Evolutionary conservation across 2,113 vertebrate species (phyloP).

Genomic region (Microtus pennsylvanicus): DNA sequence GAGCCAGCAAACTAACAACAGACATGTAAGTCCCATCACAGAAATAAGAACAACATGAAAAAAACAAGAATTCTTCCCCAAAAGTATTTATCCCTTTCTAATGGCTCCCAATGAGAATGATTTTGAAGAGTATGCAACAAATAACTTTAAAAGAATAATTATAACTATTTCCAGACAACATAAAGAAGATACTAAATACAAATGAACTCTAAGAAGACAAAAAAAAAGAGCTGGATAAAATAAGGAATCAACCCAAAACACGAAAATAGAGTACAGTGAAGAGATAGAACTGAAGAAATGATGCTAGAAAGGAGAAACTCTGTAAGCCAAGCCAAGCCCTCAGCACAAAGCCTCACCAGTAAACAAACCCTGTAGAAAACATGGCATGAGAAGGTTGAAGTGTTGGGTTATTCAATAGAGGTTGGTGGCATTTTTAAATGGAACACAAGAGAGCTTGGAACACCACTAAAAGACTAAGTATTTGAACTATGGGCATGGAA

Average conservation of each 20-base stretch:
- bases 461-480: too few species aligned
- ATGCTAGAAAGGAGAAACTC: not conserved
- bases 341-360: not conserved
- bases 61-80: not conserved
- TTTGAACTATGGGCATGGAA: not conserved
- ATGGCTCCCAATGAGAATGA: not conserved
- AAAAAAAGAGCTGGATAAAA: not conserved
- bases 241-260: not conserved
- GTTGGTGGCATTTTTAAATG: not conserved
- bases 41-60: not conserved
- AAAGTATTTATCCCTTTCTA: not conserved
- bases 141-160: not conserved
- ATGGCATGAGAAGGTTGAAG: not conserved
- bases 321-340: not conserved
- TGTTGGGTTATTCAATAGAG: not conserved
- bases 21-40: not conserved
- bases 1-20: not conserved
- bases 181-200: not conserved
- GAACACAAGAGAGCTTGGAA: not conserved
- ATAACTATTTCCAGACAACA: not conserved
- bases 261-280: too few species aligned
- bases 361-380: not conserved
- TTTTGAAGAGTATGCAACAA: not conserved
- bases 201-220: not conserved
- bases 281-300: not conserved